A percentile compares a stretch with the other conserved stretches of the same genome.
These are phyloP conservation scores for Argentina silus DNA, from an alignment of 2,797 vertebrate genomes.

Conservation along the genomic window DNA sequence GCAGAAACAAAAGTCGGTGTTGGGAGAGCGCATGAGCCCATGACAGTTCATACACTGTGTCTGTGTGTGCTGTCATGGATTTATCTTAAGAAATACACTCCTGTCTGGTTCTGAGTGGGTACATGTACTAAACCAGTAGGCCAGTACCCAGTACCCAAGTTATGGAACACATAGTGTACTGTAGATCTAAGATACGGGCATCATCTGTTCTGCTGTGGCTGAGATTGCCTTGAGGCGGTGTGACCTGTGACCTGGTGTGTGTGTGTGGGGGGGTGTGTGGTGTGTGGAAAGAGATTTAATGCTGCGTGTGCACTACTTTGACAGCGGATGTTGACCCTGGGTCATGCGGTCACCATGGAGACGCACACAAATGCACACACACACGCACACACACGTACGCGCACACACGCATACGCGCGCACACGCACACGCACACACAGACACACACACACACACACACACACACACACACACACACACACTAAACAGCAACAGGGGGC, in stretches of 20 bases:
- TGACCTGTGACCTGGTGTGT: not conserved
- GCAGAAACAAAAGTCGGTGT: too few species aligned
- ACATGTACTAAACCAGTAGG: too few species aligned
- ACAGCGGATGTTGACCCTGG: not conserved
- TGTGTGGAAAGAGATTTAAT: not conserved
- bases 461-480: not conserved
- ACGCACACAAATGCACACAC: not conserved
- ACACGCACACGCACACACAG: not conserved
- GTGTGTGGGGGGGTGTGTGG: not conserved
- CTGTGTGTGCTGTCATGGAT: not conserved
- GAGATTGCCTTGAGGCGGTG: not conserved
- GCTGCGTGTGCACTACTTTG: slow-evolving; percentile 8
- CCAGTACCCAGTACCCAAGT: too few species aligned
- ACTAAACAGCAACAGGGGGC: not conserved
- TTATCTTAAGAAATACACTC: not conserved
- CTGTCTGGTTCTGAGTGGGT: not conserved
- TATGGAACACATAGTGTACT: too few species aligned
- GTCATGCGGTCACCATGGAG: not conserved
- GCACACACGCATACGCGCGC: not conserved
- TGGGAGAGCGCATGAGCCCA: too few species aligned
- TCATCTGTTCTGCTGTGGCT: not conserved
- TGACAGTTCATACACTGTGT: too few species aligned
- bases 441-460: slow-evolving; percentile 11
- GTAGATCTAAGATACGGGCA: too few species aligned
- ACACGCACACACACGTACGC: not conserved